Evolutionary conservation across 30 jellyfish, hydroid and myxozoan genomes (phyloP).

Genomic region (Euphysa ruthae): DNA sequence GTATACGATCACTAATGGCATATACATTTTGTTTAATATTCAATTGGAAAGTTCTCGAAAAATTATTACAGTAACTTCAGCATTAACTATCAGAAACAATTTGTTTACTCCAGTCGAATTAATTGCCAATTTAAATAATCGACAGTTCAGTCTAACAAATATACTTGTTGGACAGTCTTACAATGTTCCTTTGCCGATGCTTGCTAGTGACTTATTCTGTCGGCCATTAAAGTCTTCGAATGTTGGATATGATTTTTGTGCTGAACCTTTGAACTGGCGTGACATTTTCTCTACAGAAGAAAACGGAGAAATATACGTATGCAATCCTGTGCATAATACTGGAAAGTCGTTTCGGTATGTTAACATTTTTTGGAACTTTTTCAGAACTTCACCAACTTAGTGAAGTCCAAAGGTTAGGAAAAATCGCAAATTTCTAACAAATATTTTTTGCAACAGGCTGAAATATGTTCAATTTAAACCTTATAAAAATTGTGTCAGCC

Average conservation of each 20-base stretch:
- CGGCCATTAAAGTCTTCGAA: slow-evolving; percentile 40
- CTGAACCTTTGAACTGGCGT: slow-evolving; percentile 63
- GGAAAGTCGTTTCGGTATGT: slow-evolving; percentile 23
- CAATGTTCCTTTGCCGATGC: slow-evolving; percentile 52
- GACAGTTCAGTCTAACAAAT: background rate
- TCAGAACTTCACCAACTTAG: too few relatives aligned
- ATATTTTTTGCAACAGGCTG: too few relatives aligned
- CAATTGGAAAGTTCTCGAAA: slow-evolving; percentile 86
- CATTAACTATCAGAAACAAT: slow-evolving; percentile 52
- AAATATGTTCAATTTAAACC: too few relatives aligned
- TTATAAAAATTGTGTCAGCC: too few relatives aligned
- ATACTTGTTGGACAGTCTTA: background rate
- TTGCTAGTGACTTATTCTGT: slow-evolving; percentile 49
- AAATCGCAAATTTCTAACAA: too few relatives aligned
- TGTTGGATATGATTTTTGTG: slow-evolving; percentile 44
- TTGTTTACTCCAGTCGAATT: slow-evolving; percentile 64
- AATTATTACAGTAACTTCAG: slow-evolving; percentile 78
- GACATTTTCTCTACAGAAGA: slow-evolving; percentile 58
- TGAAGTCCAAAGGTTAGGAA: too few relatives aligned
- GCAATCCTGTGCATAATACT: slow-evolving; percentile 21
- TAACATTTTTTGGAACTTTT: background rate
- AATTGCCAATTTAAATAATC: slow-evolving; percentile 35
- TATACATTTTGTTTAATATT: slow-evolving; percentile 11
- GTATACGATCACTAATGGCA: too few relatives aligned
- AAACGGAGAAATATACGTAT: slow-evolving; percentile 41